Evolutionary conservation across 2,113 vertebrate genomes (phyloP).

Genomic region (Carassius gibelio): DNA sequence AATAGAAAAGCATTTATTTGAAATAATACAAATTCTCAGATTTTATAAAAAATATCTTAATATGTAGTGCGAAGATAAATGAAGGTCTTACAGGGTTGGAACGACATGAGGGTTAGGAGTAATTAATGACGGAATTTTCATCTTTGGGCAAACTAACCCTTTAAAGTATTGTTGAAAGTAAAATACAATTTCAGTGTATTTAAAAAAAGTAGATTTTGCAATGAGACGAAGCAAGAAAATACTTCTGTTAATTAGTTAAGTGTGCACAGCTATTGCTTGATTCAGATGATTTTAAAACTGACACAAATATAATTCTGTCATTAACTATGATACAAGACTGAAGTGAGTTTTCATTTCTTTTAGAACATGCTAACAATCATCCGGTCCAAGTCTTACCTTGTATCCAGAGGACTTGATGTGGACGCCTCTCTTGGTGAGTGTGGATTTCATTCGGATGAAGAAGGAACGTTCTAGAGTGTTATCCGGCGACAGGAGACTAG

Average conservation of each 20-base stretch:
- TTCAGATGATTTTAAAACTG: background rate
- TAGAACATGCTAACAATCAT: background rate
- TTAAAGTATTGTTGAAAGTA: background rate
- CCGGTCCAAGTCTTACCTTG: conserved; percentile 80
- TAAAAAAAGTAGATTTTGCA: background rate
- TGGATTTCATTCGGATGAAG: conserved; percentile 99
- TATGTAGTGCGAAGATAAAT: too few relatives aligned
- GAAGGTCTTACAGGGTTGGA: too few relatives aligned
- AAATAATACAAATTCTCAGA: background rate
- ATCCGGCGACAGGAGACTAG: conserved; percentile 89
- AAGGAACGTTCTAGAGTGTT: conserved; percentile 94
- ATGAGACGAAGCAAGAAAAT: background rate
- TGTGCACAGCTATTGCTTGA: background rate
- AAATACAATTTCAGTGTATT: background rate
- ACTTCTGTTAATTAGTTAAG: background rate
- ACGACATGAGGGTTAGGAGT: too few relatives aligned
- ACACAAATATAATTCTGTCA: background rate
- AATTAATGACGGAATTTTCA: too few relatives aligned
- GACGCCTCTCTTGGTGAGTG: conserved; percentile 95
- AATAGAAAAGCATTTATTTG: background rate
- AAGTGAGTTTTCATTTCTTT: background rate
- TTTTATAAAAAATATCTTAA: too few relatives aligned
- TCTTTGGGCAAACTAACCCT: too few relatives aligned
- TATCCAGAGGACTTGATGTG: conserved; percentile 99
- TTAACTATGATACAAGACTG: background rate